Conservation (phyloP, 2,797 vertebrate genomes). For the Cyprinella venusta region DNA sequence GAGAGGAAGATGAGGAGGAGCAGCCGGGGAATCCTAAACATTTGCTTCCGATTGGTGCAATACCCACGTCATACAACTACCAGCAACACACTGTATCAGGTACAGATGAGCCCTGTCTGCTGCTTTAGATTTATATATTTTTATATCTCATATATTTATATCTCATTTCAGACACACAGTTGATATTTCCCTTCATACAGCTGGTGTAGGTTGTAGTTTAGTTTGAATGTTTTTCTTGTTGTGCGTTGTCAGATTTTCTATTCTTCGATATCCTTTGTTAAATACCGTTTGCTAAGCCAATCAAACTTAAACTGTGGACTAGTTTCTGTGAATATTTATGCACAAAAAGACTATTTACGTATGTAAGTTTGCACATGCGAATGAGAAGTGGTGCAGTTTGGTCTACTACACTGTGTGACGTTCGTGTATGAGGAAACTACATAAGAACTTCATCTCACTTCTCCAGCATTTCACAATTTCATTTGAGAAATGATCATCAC, state of each 20-base stretch:
- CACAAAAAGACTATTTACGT: neutral
- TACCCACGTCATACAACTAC: conserved; percentile 98
- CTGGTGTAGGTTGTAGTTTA: neutral
- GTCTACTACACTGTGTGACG: neutral
- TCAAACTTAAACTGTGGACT: neutral
- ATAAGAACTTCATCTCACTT: too few species aligned
- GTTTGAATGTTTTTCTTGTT: neutral
- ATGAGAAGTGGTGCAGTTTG: neutral
- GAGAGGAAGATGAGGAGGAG: conserved; percentile 97
- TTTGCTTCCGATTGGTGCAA: conserved; percentile 97
- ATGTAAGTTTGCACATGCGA: neutral
- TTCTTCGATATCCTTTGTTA: neutral
- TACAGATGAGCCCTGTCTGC: conserved; percentile 61
- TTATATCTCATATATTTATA: too few species aligned
- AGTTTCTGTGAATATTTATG: neutral
- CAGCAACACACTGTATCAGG: conserved; percentile 98
- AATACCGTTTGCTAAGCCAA: neutral
- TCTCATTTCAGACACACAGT: neutral
- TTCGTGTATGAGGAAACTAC: too few species aligned
- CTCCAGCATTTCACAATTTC: too few species aligned
- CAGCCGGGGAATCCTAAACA: conserved; percentile 97
- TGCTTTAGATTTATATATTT: neutral
- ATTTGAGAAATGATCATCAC: too few species aligned
- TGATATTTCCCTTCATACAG: neutral
- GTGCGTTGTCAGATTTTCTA: neutral